Evolutionary conservation across 2,113 vertebrate species (phyloP).

Genomic region (Scopus umbretta): DNA sequence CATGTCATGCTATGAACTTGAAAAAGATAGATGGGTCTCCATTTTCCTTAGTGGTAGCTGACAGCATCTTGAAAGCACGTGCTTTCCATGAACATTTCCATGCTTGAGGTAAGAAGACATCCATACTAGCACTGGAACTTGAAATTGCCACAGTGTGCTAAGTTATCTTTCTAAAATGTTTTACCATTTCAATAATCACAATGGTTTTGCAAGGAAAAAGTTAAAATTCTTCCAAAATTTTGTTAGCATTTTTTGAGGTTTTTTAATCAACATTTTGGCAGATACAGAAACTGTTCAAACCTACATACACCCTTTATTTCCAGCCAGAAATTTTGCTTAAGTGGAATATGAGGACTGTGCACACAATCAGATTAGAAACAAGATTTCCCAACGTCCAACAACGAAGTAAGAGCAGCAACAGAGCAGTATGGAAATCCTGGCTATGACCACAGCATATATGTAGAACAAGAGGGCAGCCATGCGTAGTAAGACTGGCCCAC

Average conservation of each 20-base stretch:
- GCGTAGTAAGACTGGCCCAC: background rate
- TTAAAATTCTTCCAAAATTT: background rate
- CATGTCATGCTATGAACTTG: background rate
- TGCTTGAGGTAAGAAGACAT: background rate
- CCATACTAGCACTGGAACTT: background rate
- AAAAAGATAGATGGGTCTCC: background rate
- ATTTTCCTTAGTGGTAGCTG: background rate
- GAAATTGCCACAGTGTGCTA: background rate
- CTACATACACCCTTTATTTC: background rate
- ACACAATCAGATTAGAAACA: background rate
- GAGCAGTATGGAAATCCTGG: background rate
- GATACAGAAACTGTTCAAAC: background rate
- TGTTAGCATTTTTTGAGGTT: rapidly evolving
- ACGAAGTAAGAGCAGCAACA: background rate
- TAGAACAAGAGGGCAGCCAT: background rate
- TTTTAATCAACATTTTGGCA: background rate
- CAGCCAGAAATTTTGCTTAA: background rate
- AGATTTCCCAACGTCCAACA: background rate
- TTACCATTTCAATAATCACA: background rate
- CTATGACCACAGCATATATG: background rate
- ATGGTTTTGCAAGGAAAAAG: background rate
- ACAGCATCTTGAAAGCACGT: background rate
- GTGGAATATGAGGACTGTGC: background rate
- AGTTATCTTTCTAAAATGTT: background rate
- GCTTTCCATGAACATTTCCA: background rate